A percentile compares a stretch with the other conserved stretches of the same genome.
Evolutionary conservation across 2,888 invertebrate species (phyloP).

Genomic region (Pterobdella sp.): DNA sequence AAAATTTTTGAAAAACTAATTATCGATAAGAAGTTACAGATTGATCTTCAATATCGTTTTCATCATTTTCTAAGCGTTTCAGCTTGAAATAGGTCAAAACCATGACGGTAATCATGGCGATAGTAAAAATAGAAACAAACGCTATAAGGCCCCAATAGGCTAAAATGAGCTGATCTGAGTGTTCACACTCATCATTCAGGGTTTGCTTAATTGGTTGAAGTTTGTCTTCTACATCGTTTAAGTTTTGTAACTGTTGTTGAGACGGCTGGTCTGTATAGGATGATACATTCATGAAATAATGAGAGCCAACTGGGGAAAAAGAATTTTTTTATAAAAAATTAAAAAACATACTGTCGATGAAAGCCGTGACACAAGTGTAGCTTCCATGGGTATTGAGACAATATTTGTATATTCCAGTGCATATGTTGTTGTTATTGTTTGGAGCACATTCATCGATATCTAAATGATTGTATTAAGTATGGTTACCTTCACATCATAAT

Average conservation of each 20-base stretch:
- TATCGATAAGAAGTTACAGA: no score
- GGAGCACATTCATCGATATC: slow-evolving; percentile 30
- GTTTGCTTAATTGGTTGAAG: slow-evolving; percentile 18
- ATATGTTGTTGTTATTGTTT: slow-evolving; percentile 9
- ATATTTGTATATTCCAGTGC: not conserved
- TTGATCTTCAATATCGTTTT: no score
- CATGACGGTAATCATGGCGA: slow-evolving; percentile 32
- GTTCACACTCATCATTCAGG: not conserved
- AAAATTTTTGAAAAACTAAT: no score
- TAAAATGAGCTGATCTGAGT: slow-evolving; percentile 20
- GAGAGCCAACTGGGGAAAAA: not conserved
- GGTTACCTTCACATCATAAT: no score
- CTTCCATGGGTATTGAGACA: slow-evolving; percentile 29
- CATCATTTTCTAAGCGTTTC: slow-evolving; percentile 14
- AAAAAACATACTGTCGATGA: not conserved
- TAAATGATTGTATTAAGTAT: no score
- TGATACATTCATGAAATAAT: not conserved
- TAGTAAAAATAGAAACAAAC: slow-evolving; percentile 34
- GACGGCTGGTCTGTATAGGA: not conserved
- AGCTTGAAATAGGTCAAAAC: slow-evolving; percentile 34
- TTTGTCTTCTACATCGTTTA: slow-evolving; percentile 16
- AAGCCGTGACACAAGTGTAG: slow-evolving; percentile 20
- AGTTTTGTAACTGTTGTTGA: not conserved
- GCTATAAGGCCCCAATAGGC: slow-evolving; percentile 33
- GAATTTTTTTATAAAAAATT: no score